Percentiles rank a stretch among this genome's conserved stretches.
phyloP scores from a whole-genome alignment of 2,797 vertebrate genomes.

The Cryptoprocta ferox region DNA sequence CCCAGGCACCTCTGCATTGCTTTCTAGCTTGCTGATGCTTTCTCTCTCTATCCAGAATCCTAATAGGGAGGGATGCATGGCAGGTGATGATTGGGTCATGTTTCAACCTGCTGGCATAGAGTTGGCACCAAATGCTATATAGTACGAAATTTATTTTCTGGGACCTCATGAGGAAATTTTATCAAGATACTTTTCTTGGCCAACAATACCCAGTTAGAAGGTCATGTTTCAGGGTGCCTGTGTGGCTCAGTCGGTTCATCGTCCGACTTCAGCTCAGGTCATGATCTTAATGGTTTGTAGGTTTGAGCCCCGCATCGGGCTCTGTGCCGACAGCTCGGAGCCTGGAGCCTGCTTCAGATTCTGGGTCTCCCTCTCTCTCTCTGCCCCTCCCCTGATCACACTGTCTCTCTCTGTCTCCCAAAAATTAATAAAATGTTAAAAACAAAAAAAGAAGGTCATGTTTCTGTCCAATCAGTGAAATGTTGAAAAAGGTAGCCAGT shows the following conservation, averaged over 20 bases:
- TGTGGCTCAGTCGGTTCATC: no score
- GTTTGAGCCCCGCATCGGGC: no score
- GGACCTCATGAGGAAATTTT: background rate
- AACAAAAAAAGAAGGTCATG: background rate
- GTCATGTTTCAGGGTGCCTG: background rate
- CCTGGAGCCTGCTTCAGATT: no score
- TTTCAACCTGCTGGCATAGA: background rate
- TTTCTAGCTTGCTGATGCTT: background rate
- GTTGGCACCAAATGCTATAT: background rate
- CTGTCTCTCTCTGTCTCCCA: no score
- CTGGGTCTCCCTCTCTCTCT: no score
- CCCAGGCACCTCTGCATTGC: background rate
- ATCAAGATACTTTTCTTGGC: background rate
- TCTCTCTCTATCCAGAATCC: background rate
- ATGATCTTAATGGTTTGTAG: no score
- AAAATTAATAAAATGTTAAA: no score
- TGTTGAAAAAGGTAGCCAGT: background rate
- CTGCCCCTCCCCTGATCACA: no score
- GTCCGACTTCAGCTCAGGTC: no score
- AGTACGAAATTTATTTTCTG: conserved; percentile 1
- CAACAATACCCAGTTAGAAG: conserved; percentile 8
- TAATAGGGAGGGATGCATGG: background rate
- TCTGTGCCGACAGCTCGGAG: no score
- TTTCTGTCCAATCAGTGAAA: conserved; percentile 31
- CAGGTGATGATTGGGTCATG: background rate